Conservation (phyloP, 92 coral and sea anemone genomes). For the Actinostola sp. region DNA sequence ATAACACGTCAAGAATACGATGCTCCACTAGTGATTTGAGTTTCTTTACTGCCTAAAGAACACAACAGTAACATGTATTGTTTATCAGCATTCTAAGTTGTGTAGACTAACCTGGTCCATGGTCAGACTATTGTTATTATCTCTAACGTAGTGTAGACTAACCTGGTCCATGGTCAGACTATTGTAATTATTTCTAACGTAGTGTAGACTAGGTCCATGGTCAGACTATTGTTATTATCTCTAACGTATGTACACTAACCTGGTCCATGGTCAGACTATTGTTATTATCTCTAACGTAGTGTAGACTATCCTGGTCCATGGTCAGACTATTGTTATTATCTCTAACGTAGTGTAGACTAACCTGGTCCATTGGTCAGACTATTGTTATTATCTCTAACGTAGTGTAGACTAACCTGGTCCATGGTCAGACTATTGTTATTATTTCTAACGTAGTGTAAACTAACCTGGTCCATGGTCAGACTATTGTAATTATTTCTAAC, state of each 20-base stretch:
- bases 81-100: neutral
- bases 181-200: neutral
- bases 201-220: slow-evolving; percentile 13
- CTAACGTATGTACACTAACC: too few relatives aligned
- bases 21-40: neutral
- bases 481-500: slow-evolving; percentile 17
- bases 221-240: slow-evolving; percentile 17
- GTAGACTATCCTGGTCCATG: neutral
- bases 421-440: neutral
- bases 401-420: neutral
- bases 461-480: slow-evolving; percentile 33
- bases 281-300: neutral
- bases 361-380: slow-evolving; percentile 33
- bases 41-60: slow-evolving; percentile 5
- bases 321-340: neutral
- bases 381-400: slow-evolving; percentile 15
- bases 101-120: neutral
- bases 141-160: neutral
- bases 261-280: neutral
- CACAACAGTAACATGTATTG: neutral
- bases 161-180: too few relatives aligned
- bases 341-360: neutral
- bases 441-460: neutral
- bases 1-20: neutral
- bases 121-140: neutral